Evolutionary conservation across 2,888 invertebrate genomes (phyloP), one percentile per base, ranked within the genome.

Genomic region (Eugnorisma glareosa): DNA sequence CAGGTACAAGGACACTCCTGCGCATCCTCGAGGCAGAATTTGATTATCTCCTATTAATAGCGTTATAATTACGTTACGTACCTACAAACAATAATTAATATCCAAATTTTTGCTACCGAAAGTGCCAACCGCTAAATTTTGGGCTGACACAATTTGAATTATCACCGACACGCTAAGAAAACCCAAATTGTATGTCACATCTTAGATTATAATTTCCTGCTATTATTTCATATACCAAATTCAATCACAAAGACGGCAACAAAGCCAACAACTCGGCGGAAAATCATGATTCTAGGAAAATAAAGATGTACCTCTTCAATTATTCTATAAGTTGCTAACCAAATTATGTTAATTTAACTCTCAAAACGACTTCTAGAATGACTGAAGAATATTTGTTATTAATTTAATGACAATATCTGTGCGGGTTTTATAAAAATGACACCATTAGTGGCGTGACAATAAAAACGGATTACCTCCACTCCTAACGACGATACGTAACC

Each of bases 381-480:
- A 28, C 51, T 63, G 18, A 66, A 61, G 28, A 68, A 68, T 40
- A 67, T 75, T 57, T 45, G 45, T 63, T 82, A 81, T 83, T 83
- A 79, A 80, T 89, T 84, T 88, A 84, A 87, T 79, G 75, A 83
- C 76, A 86, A 84, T 85, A 84, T 82, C 80, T 77, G 80, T 68
- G 77, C 71, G 70, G 78, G 80, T 86, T 86, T 82, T 87, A 75
- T 90, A 90, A 92, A 90, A 94, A 93, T 92, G 91, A 91, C 84
- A 87, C 89, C 92, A 93, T 95, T 94, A 94, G 93, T 88, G 91
- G 87, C 77, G 90, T 88, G 87, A 93, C 92, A 93, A 93, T 94
- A 94, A 94, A 95, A 94, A 94, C 91, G 92, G 92, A 94, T 94
- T 94, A 94, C 92, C 84, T 86, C 83, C 85, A 88, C 71, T 83